A percentile compares a stretch with the other conserved stretches of the same genome.
Evolutionary conservation across 2,797 vertebrate genomes (phyloP).

Genomic region (Orientallactaga sibirica): DNA sequence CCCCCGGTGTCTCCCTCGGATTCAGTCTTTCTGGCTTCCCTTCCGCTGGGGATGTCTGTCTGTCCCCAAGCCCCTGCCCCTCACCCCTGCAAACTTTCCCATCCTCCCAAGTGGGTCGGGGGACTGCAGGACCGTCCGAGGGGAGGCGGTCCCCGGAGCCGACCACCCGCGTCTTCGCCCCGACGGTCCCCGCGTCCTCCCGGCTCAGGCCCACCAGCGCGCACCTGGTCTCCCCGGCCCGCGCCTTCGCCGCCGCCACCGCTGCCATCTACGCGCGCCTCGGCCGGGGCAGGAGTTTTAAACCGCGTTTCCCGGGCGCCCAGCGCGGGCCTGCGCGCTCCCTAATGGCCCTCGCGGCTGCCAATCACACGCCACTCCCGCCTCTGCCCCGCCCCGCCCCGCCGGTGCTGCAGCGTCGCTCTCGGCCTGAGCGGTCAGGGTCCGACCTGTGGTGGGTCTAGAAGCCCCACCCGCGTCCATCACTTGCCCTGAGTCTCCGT

Average conservation of each 20-base stretch:
- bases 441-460: neutral
- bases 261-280: constrained; percentile 91
- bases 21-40: neutral
- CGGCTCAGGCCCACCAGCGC: constrained; percentile 76
- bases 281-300: constrained; percentile 93
- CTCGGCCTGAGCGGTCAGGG: neutral
- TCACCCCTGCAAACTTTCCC: constrained; percentile 73
- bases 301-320: constrained; percentile 89
- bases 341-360: constrained; percentile 89
- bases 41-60: neutral
- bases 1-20: neutral
- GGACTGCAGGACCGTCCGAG: neutral
- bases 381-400: constrained; percentile 72
- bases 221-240: constrained; percentile 73
- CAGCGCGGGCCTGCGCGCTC: constrained; percentile 86
- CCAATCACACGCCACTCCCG: constrained; percentile 89
- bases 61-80: constrained; percentile 11
- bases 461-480: neutral
- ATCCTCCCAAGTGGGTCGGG: neutral
- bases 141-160: constrained; percentile 3
- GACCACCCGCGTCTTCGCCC: constrained; percentile 14
- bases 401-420: neutral
- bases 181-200: constrained; percentile 65
- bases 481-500: neutral
- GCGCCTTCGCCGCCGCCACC: constrained; percentile 65